These are phyloP conservation scores for Tetraneura akinire DNA, from an alignment of 1,140 invertebrate species.

Conservation along the genomic window DNA sequence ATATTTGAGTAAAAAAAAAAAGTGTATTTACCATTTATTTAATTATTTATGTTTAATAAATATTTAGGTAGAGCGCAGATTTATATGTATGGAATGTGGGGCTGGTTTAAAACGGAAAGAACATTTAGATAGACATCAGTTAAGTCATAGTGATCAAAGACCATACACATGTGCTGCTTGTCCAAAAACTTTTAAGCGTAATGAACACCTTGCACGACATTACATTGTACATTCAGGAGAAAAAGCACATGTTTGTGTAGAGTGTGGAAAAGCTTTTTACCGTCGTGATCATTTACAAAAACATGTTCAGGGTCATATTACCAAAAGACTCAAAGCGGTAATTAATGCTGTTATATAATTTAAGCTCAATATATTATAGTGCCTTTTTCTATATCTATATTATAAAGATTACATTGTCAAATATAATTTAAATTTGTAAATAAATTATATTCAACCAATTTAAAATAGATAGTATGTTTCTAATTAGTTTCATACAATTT, in stretches of 20 bases:
- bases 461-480: no score
- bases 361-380: slow-evolving; percentile 20
- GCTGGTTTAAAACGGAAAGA: slow-evolving; percentile 70
- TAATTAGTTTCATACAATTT: no score
- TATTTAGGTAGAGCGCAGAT: slow-evolving; percentile 59
- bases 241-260: slow-evolving; percentile 80
- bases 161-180: slow-evolving; percentile 79
- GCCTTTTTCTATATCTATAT: slow-evolving; percentile 4
- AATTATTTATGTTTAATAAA: not conserved
- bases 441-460: no score
- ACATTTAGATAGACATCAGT: slow-evolving; percentile 58
- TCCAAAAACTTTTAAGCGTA: slow-evolving; percentile 81
- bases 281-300: slow-evolving; percentile 74
- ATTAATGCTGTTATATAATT: slow-evolving; percentile 35
- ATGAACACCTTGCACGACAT: slow-evolving; percentile 80
- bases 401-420: not conserved
- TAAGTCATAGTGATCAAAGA: slow-evolving; percentile 57
- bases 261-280: slow-evolving; percentile 79
- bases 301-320: slow-evolving; percentile 57
- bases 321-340: slow-evolving; percentile 53
- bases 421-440: no score
- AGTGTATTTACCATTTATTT: no score
- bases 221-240: slow-evolving; percentile 84
- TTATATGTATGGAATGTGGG: slow-evolving; percentile 84
- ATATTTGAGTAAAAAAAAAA: not conserved